phyloP scores from a whole-genome alignment of 2,888 invertebrate species.

The Epirrhoe alternata region DNA sequence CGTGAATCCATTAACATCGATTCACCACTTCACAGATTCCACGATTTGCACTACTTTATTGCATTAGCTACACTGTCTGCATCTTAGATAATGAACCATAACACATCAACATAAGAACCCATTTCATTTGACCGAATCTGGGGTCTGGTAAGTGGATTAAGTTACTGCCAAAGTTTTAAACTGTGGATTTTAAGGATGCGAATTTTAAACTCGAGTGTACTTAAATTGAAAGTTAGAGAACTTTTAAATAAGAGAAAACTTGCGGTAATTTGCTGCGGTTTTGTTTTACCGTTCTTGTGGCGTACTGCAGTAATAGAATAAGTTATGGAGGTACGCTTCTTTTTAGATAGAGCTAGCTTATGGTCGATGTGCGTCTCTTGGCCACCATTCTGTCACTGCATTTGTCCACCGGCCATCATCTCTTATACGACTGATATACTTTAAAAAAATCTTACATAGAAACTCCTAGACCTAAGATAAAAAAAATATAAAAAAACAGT shows the following conservation, averaged over 20 bases:
- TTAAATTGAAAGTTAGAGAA: slow-evolving; percentile 28
- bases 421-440: too few relatives aligned
- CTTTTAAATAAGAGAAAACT: slow-evolving; percentile 28
- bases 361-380: too few relatives aligned
- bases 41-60: slow-evolving; percentile 20
- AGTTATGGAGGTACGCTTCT: not conserved
- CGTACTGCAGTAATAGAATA: slow-evolving; percentile 14
- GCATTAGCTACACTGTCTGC: slow-evolving; percentile 10
- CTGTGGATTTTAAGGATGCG: slow-evolving; percentile 9
- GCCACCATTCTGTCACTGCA: too few relatives aligned
- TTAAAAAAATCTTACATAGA: too few relatives aligned
- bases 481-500: too few relatives aligned
- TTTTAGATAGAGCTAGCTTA: not conserved
- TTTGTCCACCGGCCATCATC: too few relatives aligned
- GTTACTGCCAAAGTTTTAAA: slow-evolving; percentile 7
- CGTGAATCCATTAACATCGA: slow-evolving; percentile 36
- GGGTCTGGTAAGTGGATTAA: not conserved
- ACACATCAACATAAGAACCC: not conserved
- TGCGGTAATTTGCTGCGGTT: slow-evolving; percentile 28
- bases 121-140: not conserved
- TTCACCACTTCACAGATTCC: slow-evolving; percentile 33
- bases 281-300: not conserved
- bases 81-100: slow-evolving; percentile 7
- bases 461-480: too few relatives aligned
- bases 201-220: slow-evolving; percentile 8